These are phyloP conservation scores for Percopsis transmontana DNA, from an alignment of 2,113 vertebrate species.

Conservation along the genomic window DNA sequence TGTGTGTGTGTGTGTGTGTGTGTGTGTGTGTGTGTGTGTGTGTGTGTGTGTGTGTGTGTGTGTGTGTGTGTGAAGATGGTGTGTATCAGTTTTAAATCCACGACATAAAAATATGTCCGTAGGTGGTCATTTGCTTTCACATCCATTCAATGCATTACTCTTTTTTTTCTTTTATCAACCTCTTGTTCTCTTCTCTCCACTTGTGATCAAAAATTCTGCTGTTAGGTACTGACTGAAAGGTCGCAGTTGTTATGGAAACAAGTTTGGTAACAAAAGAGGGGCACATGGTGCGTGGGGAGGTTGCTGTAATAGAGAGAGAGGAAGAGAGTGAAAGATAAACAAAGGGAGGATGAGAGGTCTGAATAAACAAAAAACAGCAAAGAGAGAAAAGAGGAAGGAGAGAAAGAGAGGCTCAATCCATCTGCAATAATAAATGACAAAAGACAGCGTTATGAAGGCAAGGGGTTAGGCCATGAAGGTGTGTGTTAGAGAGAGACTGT, in stretches of 20 bases:
- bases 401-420: slow-evolving; percentile 47
- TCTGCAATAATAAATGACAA: slow-evolving; percentile 71
- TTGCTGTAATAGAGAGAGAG: slow-evolving; percentile 7
- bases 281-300: slow-evolving; percentile 38
- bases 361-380: slow-evolving; percentile 53
- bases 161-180: slow-evolving; percentile 13
- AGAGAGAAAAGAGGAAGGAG: slow-evolving; percentile 4
- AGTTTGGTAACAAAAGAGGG: slow-evolving; percentile 77
- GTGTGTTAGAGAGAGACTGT: background rate
- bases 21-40: background rate
- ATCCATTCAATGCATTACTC: slow-evolving; percentile 16
- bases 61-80: background rate
- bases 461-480: slow-evolving; percentile 32
- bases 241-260: slow-evolving; percentile 84
- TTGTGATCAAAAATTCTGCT: slow-evolving; percentile 68
- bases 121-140: background rate
- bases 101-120: background rate
- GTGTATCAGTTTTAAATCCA: too few relatives aligned
- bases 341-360: slow-evolving; percentile 51
- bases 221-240: slow-evolving; percentile 71
- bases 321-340: slow-evolving; percentile 20
- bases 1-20: background rate
- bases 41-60: background rate
- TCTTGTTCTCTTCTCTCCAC: slow-evolving; percentile 50
- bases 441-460: slow-evolving; percentile 57